Evolutionary conservation across 1,140 invertebrate genomes (phyloP), one percentile per base, ranked within the genome.

Genomic region (Cydia splendana): DNA sequence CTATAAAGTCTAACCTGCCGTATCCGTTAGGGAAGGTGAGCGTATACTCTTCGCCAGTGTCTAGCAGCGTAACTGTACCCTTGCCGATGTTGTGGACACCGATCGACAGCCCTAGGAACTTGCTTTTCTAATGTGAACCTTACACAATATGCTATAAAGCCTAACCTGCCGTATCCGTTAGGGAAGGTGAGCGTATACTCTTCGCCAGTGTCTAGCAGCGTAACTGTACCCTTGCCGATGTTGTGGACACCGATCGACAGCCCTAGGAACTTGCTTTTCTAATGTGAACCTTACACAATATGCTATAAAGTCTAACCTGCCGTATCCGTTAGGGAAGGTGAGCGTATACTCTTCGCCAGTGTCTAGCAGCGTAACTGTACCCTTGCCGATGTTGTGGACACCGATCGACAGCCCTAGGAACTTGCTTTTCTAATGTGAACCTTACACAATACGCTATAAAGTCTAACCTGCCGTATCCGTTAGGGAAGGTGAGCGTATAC

Each of bases 281-380:
- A 38, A 38, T 38, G 34, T 38, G 34, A 38, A 38, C 0, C 15
- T 15, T 13, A 48, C 1, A 12, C 6, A 48, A 5, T 48, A 48
- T 2, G 18, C 6, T 30, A 81, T 12, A 65, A 15, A 18, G 42
- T 45, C 83, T 78, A 78, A 96, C 95, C 97, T 94, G 80, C 98
- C 98, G 92, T 99, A 99, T 81, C 98, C 98, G 94, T 98, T 99
- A 4, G 98, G 98, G 94, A 99, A 98, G 53, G 97, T 98, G 62
- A 98, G 95, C 77, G 97, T 95, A 90, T 99, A 99, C 86, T 99
- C 98, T 90, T 99, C 98, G 76, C 96, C 96, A 80, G 96, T 94
- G 76, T 98, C 96, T 67, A 98, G 90, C 3, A 99, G 93, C 20
- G 95, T 96, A 6, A 99, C 96, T 71, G 95, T 95, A 1, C 98